phyloP scores from a whole-genome alignment of 1,140 invertebrate species.

The Rhagoletis pomonella region DNA sequence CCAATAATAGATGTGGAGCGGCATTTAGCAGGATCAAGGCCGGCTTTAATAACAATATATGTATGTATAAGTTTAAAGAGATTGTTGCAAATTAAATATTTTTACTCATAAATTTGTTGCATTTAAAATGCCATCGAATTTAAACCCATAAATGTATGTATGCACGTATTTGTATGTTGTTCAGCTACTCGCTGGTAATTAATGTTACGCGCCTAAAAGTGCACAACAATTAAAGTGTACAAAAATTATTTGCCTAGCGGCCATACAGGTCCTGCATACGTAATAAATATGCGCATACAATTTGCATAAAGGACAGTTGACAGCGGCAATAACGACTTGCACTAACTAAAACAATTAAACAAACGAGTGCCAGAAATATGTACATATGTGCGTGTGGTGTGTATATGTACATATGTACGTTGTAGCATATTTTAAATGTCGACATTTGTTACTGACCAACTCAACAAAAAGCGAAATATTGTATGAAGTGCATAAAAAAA shows the following conservation, averaged over 20 bases:
- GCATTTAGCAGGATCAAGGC: too few species aligned
- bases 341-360: neutral
- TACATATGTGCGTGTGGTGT: neutral
- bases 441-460: constrained; percentile 15
- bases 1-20: too few species aligned
- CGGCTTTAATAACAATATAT: too few species aligned
- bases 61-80: too few species aligned
- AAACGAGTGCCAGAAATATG: neutral
- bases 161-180: neutral
- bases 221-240: constrained; percentile 10
- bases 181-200: neutral
- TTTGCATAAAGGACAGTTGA: constrained; percentile 43
- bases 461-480: neutral
- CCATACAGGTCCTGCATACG: constrained; percentile 1
- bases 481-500: neutral
- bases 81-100: too few species aligned
- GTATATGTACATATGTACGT: too few species aligned
- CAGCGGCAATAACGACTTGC: neutral
- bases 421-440: constrained; percentile 31
- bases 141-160: neutral
- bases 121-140: too few species aligned
- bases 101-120: too few species aligned
- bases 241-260: constrained; percentile 41
- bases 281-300: constrained; percentile 21
- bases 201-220: constrained; percentile 36